Base-by-base conservation (phyloP, 2,888 invertebrate genomes). In the Dusona sp. region DNA sequence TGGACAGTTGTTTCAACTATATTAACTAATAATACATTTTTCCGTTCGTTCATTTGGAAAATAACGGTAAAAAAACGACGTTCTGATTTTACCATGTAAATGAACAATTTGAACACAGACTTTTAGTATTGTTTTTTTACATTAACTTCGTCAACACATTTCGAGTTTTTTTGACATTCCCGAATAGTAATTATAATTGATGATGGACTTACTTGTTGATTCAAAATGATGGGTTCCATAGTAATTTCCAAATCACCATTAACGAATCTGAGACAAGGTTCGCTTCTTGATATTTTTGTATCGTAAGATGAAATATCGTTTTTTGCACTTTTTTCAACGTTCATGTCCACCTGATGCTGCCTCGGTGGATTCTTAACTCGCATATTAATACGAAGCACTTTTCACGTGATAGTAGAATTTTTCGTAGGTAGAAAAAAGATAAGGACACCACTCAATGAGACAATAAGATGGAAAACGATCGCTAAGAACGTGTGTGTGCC, bases 291-390 rank as follows among this genome's bases (percentile, higher is more conserved):
- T 82, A 87, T 84, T 36, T 77, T 84, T 57, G 70, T 29, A 25
- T 81, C 64, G 77, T 83, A 13, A 22, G 75, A 65, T 38, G 22
- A 42, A 25, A 83, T 61, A 70, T 77, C 61, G 83, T 80, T 84
- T 81, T 89, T 57, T 61, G 54, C n/a, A 65, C 42, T 61, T 48
- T 73, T 64, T 19, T 68, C 77, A 61, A 68, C 38, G 74, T 81
- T 74, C 67, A 75, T 82, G 29, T 78, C 70, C 81, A 79, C 74
- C 19, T 83, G 85, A 70, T 87, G 73, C 38, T 92, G 92, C 36
- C 91, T 90, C 13, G 93, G 93, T 22, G 90, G 79, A 42, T 90
- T 90, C 88, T 93, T 93, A 70, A 92, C 88, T 79, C 93, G 91
- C 93, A 93, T 93, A 75, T 88, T 90, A 88, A 54, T 79, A 38